Evolutionary conservation across 2,797 vertebrate species (phyloP).

Genomic region (Meda fulgida): DNA sequence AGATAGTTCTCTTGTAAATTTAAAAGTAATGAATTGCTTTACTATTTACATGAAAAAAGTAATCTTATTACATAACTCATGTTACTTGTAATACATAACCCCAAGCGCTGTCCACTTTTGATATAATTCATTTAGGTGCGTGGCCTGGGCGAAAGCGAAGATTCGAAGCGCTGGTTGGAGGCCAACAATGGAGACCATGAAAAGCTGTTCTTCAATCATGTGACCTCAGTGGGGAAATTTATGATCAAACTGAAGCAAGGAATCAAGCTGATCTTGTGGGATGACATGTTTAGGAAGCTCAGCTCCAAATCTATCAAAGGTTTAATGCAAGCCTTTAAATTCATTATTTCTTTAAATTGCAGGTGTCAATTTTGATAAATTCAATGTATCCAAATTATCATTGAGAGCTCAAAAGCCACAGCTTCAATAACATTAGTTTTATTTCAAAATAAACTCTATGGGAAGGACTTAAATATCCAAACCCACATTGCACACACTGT

Average conservation of each 20-base stretch:
- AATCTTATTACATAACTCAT: background rate
- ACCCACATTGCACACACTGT: background rate
- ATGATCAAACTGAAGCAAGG: constrained; percentile 62
- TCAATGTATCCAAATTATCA: background rate
- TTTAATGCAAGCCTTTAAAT: constrained; percentile 46
- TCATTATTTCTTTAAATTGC: background rate
- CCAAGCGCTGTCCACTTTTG: background rate
- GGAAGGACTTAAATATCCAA: background rate
- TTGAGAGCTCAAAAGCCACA: background rate
- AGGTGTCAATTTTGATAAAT: background rate
- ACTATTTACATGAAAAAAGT: background rate
- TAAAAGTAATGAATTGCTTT: background rate
- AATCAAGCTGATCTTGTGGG: constrained; percentile 78
- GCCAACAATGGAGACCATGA: constrained; percentile 67
- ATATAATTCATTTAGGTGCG: constrained; percentile 69
- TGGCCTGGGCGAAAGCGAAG: constrained; percentile 74
- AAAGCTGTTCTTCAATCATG: constrained; percentile 75
- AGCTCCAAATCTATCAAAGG: constrained; percentile 67
- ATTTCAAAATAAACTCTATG: background rate
- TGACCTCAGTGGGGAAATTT: constrained; percentile 72
- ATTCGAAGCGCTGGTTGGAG: constrained; percentile 78
- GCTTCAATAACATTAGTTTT: background rate
- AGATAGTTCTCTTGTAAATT: background rate
- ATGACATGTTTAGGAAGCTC: constrained; percentile 80
- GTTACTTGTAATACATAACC: background rate